These are phyloP conservation scores for Eilema sororculum DNA, from an alignment of 2,888 invertebrate species.

Conservation along the genomic window DNA sequence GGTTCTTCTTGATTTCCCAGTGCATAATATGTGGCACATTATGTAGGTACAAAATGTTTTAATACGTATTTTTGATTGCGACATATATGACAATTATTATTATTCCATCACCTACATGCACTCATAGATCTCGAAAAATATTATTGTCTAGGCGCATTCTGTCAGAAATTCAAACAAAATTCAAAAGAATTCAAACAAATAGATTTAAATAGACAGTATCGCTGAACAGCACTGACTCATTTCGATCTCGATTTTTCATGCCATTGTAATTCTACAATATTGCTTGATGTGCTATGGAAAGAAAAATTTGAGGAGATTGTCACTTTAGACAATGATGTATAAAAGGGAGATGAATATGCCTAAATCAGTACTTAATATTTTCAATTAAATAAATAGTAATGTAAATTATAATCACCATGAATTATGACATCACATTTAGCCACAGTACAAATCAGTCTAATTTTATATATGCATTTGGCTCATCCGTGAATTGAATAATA, in stretches of 20 bases:
- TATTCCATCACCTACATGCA: not conserved
- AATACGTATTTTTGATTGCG: no score
- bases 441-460: conserved; percentile 44
- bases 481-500: conserved; percentile 26
- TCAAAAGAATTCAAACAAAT: no score
- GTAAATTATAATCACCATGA: not conserved
- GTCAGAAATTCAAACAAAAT: no score
- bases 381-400: conserved; percentile 5
- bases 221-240: not conserved
- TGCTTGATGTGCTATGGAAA: no score
- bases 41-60: conserved; percentile 35
- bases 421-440: conserved; percentile 24
- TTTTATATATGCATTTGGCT: conserved; percentile 26
- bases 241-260: not conserved
- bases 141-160: no score
- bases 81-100: not conserved
- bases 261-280: not conserved
- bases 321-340: no score
- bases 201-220: no score
- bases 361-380: not conserved
- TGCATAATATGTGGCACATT: conserved; percentile 41
- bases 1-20: conserved; percentile 51
- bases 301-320: no score
- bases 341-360: not conserved
- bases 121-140: no score